Base-by-base conservation (phyloP, 2,113 vertebrate genomes). In the Glaucidium brasilianum region DNA sequence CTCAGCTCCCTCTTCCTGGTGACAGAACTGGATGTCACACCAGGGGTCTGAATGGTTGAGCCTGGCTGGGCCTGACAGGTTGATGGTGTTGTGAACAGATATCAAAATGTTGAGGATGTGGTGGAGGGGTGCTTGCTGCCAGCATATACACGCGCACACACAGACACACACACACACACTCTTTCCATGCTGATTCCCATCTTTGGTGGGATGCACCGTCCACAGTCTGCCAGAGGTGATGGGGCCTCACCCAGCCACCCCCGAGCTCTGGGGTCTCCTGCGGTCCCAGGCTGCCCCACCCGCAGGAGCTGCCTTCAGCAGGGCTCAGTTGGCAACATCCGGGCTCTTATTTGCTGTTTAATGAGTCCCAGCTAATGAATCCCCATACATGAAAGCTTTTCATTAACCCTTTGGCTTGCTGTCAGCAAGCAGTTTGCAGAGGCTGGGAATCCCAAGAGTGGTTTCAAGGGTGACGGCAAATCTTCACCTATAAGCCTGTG, bases 151-250 rank as follows among this genome's bases (percentile, higher is more conserved):
- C n/a, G n/a, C n/a, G n/a, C n/a, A n/a, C n/a, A n/a, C n/a, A n/a
- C n/a, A n/a, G n/a, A n/a, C 39, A 9, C 39, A 9, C 39, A 39
- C 2, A 47, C 20, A 21, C 19, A 2, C 32, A 29, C 25, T n/a
- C 64, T 56, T 73, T 35, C 76, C 1, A 2, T 12, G 23, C 32
- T 0, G 5, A 50, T 81, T 90, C 66, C 66, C 32, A 20, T 6
- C 73, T 53, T 47, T 85, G 47, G 52, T 47, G 39, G 49, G 30
- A 52, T 22, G 27, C 21, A 27, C 18, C 4, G 10, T 11, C 53
- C 9, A 3, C 2, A 3, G 25, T 74, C n/a, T 88, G 25, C 66
- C 1, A 5, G 12, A 1, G 17, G 18, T 3, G 2, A 25, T 7
- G 14, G 47, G 27, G 53, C 25, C 16, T 76, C 59, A 59, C 23